Base-by-base conservation (phyloP, 2,797 vertebrate species). In the Triplophysa bombifrons region DNA sequence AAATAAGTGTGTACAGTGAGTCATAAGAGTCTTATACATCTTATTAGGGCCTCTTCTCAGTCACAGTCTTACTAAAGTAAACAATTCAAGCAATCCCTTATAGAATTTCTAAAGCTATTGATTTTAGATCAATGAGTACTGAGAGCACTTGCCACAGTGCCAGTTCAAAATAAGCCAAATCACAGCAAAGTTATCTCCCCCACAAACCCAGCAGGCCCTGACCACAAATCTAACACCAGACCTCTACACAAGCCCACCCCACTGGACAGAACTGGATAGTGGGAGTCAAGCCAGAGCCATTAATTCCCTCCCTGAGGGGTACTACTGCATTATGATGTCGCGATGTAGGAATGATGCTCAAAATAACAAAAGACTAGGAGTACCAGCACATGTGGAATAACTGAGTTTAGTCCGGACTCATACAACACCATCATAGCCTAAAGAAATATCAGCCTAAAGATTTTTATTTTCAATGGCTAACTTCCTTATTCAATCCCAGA, bases 231-330 rank as follows among this genome's bases (percentile, higher is more conserved):
- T 48, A 14, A 48, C 46, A 48, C 46, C 46, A 51, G 86, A 82
- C 83, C 87, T 41, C 53, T 3, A 16, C 85, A 72, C 85, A 72
- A 85, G 86, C 85, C 73, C 74, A 74, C 30, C 84, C 86, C 87
- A 84, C 86, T 82, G 87, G 85, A 88, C 86, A 86, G 87, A 88
- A 90, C 91, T 87, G 87, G 89, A 91, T 90, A 83, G 87, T 86
- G 88, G 89, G 87, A 91, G 84, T 72, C 16, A 63, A 87, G 87
- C 88, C 89, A 89, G 84, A 90, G 13, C 46, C 46, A 48, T 41
- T 41, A 10, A 41, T 88, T 81, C 84, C 73, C 75, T 72, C 25
- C 48, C 48, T 69, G 30, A 19, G 41, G 70, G 66, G 53, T 68
- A 50, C 30, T 30, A 38, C 58, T 64, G 65, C 51, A 60, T 74